Conservation (phyloP, 1,140 invertebrate species). For the Nephotettix cincticeps region DNA sequence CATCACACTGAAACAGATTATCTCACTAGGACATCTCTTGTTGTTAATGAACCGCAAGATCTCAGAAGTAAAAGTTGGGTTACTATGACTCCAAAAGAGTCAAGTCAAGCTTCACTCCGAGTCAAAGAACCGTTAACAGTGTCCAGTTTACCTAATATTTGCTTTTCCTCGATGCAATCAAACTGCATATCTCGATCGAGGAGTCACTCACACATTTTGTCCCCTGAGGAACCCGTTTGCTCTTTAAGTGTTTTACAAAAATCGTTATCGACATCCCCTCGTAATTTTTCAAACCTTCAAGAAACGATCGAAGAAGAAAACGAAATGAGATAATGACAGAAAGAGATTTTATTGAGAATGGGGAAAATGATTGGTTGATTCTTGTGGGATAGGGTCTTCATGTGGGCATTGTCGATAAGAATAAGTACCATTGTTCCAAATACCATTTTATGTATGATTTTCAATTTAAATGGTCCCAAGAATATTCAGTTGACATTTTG, state of each 20-base stretch:
- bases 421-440: too few relatives aligned
- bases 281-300: not conserved
- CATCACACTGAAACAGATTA: not conserved
- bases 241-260: not conserved
- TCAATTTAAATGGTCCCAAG: too few relatives aligned
- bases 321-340: slow-evolving; percentile 2
- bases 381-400: too few relatives aligned
- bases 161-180: not conserved
- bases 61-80: not conserved
- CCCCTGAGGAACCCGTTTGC: not conserved
- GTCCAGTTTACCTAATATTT: slow-evolving; percentile 5
- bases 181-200: too few relatives aligned
- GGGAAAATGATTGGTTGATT: too few relatives aligned
- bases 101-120: too few relatives aligned
- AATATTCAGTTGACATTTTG: too few relatives aligned
- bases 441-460: too few relatives aligned
- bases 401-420: too few relatives aligned
- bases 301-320: slow-evolving; percentile 13
- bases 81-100: not conserved
- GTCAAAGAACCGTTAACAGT: not conserved
- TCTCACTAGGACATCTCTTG: too few relatives aligned
- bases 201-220: too few relatives aligned
- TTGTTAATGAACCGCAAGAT: not conserved
- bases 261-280: not conserved
- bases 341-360: too few relatives aligned